phyloP scores from a whole-genome alignment of 2,113 vertebrate species.

The Mastomys natalensis region DNA sequence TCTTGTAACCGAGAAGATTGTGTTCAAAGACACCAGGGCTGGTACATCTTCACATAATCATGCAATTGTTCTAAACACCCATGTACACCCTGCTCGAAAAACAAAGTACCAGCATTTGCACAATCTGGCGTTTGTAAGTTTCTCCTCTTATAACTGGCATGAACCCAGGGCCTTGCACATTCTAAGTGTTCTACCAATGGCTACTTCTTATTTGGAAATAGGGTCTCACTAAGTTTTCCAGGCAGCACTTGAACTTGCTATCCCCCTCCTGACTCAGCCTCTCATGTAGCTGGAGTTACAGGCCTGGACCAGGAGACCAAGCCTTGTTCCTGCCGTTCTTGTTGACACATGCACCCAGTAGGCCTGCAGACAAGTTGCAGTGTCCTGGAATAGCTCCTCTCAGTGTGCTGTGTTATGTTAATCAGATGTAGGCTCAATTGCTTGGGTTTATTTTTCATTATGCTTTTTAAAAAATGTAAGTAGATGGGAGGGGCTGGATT shows the following conservation, averaged over 20 bases:
- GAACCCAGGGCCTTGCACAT: background rate
- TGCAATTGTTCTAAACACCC: background rate
- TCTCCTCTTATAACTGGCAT: background rate
- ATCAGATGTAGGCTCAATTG: background rate
- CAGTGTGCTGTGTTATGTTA: background rate
- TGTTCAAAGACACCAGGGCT: constrained; percentile 42
- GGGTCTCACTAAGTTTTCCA: background rate
- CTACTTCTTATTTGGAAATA: background rate
- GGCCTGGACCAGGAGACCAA: background rate
- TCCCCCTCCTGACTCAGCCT: background rate
- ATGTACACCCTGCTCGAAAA: background rate
- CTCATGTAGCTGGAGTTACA: background rate
- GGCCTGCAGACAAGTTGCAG: background rate
- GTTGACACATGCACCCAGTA: background rate
- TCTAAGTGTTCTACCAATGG: background rate
- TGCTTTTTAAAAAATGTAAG: background rate
- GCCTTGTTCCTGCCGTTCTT: background rate
- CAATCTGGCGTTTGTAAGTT: background rate
- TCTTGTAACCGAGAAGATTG: background rate
- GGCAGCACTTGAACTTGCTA: background rate
- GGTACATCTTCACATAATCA: background rate
- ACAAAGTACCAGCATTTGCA: constrained; percentile 12
- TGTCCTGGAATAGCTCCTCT: background rate
- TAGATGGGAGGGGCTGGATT: background rate
- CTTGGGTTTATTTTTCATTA: constrained; percentile 46